Evolutionary conservation across 2,113 vertebrate genomes (phyloP), one percentile per base, ranked within the genome.

Genomic region (Salminus brasiliensis): DNA sequence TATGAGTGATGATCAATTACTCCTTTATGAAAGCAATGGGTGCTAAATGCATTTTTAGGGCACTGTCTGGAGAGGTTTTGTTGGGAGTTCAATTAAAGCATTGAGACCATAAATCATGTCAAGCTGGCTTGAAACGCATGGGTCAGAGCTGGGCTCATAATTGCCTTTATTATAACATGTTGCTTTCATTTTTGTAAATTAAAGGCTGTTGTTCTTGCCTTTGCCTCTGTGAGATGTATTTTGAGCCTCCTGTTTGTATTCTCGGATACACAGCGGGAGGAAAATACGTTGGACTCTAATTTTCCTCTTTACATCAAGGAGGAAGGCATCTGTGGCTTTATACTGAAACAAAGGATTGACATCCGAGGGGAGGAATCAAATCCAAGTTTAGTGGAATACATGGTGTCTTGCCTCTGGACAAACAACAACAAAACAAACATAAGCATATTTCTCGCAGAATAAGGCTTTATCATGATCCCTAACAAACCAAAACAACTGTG

Each of bases 1-100:
- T 69, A 87, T 74, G 63, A 83, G 80, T 74, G 78, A 81, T 85
- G 75, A 81, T 74, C 68, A 79, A 67, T 78, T 72, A 52, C 30
- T 79, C 70, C 47, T 83, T 81, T 83, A 83, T 81, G 41, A 75
- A 66, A 16, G 43, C n/a, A 78, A 78, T 32, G 30, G 23, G 41
- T 57, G 11, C 69, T 76, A 65, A 70, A 55, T 77, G 74, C 63
- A 21, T 66, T 77, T 49, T 70, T 75, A 34, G 30, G 32, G 59
- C 36, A 25, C 59, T 23, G 69, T 76, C 65, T 76, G 67, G 25
- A 55, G 36, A 63, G 68, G 65, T 59, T 47, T 60, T 60, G 32
- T 66, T 70, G 16, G 32, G 53, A 27, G 68, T 27, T 62, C 21
- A 32, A 55, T 21, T 52, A 36, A 18, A 69, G 29, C 36, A 25